Conservation (phyloP, 2,888 invertebrate species). For the Pyrochroa serraticornis region DNA sequence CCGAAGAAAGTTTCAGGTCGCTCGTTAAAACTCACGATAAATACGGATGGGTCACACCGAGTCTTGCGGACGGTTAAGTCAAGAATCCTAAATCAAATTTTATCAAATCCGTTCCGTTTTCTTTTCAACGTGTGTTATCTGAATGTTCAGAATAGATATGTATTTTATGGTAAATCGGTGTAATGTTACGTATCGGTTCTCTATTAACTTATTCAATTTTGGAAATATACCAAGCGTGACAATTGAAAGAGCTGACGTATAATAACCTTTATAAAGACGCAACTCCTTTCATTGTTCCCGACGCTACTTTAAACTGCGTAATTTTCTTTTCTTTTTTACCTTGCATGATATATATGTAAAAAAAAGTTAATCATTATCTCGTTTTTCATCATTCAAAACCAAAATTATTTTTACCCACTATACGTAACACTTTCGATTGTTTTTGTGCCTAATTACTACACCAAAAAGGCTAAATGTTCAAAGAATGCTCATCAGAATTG, state of each 20-base stretch:
- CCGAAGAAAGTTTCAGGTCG: constrained; percentile 87
- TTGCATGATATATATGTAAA: too few relatives aligned
- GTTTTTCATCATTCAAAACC: too few relatives aligned
- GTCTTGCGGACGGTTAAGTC: constrained; percentile 80
- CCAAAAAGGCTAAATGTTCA: constrained; percentile 34
- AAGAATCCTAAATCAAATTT: background rate
- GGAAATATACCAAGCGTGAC: too few relatives aligned
- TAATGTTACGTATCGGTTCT: background rate
- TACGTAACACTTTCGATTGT: background rate
- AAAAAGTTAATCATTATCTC: too few relatives aligned
- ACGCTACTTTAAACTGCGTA: too few relatives aligned
- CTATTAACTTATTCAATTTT: background rate
- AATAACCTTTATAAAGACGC: too few relatives aligned
- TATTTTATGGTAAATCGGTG: constrained; percentile 27
- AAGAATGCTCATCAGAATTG: constrained; percentile 40
- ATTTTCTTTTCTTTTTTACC: too few relatives aligned
- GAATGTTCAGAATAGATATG: constrained; percentile 32
- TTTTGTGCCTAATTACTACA: constrained; percentile 17
- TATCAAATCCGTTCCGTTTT: constrained; percentile 30
- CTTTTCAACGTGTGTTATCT: constrained; percentile 28
- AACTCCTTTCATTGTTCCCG: too few relatives aligned
- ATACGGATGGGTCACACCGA: constrained; percentile 90
- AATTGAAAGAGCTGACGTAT: too few relatives aligned
- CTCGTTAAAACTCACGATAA: constrained; percentile 90
- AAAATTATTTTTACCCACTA: background rate